Conservation (phyloP, 2,113 vertebrate species). For the Vanacampus margaritifer region DNA sequence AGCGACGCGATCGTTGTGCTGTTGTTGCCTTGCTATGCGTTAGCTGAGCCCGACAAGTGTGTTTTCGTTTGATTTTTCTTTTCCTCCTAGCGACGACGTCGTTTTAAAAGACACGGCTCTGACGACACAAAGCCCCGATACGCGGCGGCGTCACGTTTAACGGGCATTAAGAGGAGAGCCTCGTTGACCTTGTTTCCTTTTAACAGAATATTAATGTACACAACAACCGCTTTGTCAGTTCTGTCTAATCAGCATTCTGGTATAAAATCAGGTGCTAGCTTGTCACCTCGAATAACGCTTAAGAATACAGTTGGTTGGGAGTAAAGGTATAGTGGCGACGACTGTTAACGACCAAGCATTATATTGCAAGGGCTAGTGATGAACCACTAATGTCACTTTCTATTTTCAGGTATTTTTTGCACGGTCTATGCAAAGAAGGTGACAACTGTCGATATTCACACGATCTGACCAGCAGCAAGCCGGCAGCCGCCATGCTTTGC, state of each 20-base stretch:
- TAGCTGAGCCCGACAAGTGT: background rate
- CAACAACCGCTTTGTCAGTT: background rate
- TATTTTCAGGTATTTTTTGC: slow-evolving; percentile 90
- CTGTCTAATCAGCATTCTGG: background rate
- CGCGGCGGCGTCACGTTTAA: background rate
- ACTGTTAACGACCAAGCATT: background rate
- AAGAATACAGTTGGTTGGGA: background rate
- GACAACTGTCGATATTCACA: slow-evolving; percentile 96
- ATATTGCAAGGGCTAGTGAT: background rate
- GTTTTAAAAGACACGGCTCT: background rate
- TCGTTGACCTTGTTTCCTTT: background rate
- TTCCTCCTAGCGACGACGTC: background rate
- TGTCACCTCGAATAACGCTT: background rate
- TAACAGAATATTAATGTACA: background rate
- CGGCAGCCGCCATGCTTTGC: slow-evolving; percentile 83
- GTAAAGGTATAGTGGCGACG: background rate
- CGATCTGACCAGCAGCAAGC: slow-evolving; percentile 85
- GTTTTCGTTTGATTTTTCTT: slow-evolving; percentile 21
- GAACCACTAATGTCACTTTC: background rate
- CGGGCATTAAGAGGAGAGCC: background rate
- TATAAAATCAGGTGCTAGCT: background rate
- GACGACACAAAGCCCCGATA: background rate
- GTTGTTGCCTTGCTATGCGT: slow-evolving; percentile 8
- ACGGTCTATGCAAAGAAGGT: slow-evolving; percentile 97
- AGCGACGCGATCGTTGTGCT: slow-evolving; percentile 10